Evolutionary conservation across 2,888 invertebrate genomes (phyloP), one percentile per base, ranked within the genome.

Genomic region (Trissolcus brochymenae): DNA sequence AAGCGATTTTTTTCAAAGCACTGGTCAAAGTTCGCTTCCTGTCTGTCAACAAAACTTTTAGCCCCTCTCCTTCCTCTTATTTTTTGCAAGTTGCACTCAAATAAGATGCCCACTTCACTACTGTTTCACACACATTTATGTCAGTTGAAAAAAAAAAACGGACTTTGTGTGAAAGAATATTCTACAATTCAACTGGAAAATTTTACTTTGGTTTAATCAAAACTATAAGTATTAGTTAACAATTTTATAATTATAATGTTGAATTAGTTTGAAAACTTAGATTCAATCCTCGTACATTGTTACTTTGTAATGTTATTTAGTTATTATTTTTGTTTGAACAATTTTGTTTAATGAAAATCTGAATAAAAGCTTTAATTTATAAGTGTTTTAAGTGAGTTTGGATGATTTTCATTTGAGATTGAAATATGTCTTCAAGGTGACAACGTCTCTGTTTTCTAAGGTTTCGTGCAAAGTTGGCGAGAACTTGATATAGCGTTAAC

Each of bases 21-120:
- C 17, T 73, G 73, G 61, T 73, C 73, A 73, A 73, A 73, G 73
- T 66, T 59, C 49, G 53, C 66, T 61, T 60, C 60, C 41, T 66
- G 65, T 60, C 66, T 56, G 55, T 19, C 19, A 13, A 40, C 29
- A 17, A 64, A 43, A 51, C 19, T 54, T 54, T 14, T n/a, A 21
- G 7, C 56, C 16, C 53, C 25, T 53, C n/a, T 62, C 40, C 17
- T 7, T 21, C 21, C n/a, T n/a, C n/a, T n/a, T n/a, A n/a, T 40
- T 53, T 40, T 40, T 7, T 16, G 50, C 16, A 49, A 17, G 11
- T 21, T 53, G 14, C 2, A 16, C 50, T 3, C 50, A 25, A 16
- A 50, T 50, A 13, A 43, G n/a, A 43, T 43, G 13, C 13, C 13
- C 43, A 14, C 17, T 50, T 50, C 25, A 4, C 25, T 4, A 25